A percentile compares a stretch with the other conserved stretches of the same genome.
Conservation (phyloP, 2,113 vertebrate species). For the Microcebus tavaratra region DNA sequence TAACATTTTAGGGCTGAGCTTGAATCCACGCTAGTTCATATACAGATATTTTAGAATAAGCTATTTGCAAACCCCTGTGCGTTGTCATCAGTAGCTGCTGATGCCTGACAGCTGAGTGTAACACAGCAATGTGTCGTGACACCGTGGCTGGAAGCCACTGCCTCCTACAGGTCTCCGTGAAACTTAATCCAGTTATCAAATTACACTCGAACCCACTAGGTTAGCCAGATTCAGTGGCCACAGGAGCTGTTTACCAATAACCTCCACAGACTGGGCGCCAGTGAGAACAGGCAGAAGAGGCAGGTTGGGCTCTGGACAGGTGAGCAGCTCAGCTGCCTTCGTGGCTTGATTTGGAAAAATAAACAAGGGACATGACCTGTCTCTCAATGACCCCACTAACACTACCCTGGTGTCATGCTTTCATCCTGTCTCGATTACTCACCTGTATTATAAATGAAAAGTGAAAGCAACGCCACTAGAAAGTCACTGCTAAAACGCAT, state of each 20-base stretch:
- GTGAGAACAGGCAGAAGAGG: background rate
- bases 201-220: slow-evolving; percentile 13
- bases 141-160: background rate
- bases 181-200: slow-evolving; percentile 48
- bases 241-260: slow-evolving; percentile 10
- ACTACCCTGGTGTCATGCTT: background rate
- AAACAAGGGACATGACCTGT: background rate
- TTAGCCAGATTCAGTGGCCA: slow-evolving; percentile 41
- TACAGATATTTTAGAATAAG: background rate
- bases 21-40: background rate
- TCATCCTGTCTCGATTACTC: background rate
- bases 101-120: slow-evolving; percentile 12
- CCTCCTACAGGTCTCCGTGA: background rate
- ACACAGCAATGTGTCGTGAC: background rate
- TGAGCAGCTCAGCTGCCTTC: background rate
- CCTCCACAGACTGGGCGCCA: background rate
- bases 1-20: background rate
- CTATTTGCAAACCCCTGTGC: background rate
- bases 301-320: background rate
- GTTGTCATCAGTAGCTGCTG: background rate
- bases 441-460: background rate
- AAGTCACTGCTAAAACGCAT: background rate
- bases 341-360: background rate
- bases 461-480: background rate
- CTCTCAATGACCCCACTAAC: background rate